Evolutionary conservation across 2,113 vertebrate genomes (phyloP), one percentile per base, ranked within the genome.

Genomic region (Peucedramus taeniatus): DNA sequence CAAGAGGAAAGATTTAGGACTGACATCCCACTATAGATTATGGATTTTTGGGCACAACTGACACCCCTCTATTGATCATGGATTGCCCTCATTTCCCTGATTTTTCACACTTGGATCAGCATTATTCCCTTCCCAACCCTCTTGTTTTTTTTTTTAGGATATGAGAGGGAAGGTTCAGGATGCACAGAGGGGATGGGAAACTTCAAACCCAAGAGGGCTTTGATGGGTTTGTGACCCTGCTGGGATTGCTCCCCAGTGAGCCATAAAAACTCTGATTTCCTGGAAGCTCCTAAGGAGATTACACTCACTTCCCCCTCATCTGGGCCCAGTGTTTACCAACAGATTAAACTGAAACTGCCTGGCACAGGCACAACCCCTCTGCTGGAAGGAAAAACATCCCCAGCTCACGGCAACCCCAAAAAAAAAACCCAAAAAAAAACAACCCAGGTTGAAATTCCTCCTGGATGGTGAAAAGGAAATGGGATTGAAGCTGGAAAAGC

Each of bases 31-130:
- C n/a, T n/a, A n/a, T n/a, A n/a, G n/a, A n/a, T n/a, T n/a, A n/a
- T n/a, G n/a, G n/a, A n/a, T n/a, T n/a, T n/a, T n/a, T n/a, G n/a
- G n/a, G 39, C 26, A 22, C 0, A 2, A 5, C 11, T 3, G 28
- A 37, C 27, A 56, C 1, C 37, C n/a, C 86, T 47, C 3, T 1
- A 1, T 0, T 2, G 39, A 7, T 40, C 3, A 31, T 0, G 21
- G 42, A 20, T 54, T 74, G 11, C 20, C 24, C 54, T 3, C 1
- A 8, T 5, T 23, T 17, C 45, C 50, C 35, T 11, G 9, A 57
- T 87, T 50, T 51, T 6, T 65, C 31, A 6, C 28, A 17, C 24
- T 13, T 1, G 5, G 22, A n/a, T 15, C 15, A 37, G 12, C 18
- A 56, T 2, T 2, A 37, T n/a, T n/a, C 61, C 78, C 64, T 18